Base-by-base conservation (phyloP, 2,888 invertebrate genomes). In the Bimastos eiseni region DNA sequence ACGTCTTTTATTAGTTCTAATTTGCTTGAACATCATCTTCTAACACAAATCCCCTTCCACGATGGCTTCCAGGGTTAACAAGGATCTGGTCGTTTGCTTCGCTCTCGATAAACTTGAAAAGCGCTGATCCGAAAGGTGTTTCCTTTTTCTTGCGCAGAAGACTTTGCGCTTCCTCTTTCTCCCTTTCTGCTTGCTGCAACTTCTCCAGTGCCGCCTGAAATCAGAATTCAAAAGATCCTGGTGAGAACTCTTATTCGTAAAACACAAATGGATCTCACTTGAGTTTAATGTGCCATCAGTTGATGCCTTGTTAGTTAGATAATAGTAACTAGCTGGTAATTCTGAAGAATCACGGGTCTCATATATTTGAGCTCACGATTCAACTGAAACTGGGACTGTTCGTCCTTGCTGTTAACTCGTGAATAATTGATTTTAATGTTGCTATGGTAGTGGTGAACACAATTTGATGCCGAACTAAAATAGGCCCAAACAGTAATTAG, bases 121-220 rank as follows among this genome's bases (percentile, higher is more conserved):
- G 86, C 21, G 86, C 86, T 34, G 86, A 86, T 24, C 86, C 86
- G 19, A 86, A 86, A 15, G 86, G 86, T 15, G 86, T 86, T 37
- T 86, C 86, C 36, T 86, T 86, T 36, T 86, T 86, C 86, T 37
- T 86, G 21, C 37, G 34, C 34, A 86, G 37, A 19, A 86, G 86
- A 34, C 34, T 86, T 24, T 24, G 24, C 34, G 86, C 86, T 37
- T 86, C 86, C 36, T 86, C 86, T 11, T 86, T 86, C 86, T 86
- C 86, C 86, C 34, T 34, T 37, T 86, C 86, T 17, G 86, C 86
- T 30, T 86, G 86, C 86, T 86, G 86, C 19, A 86, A 24, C 24
- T 86, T 86, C 86, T 86, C 34, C 36, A 34, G 86, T 21, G 86
- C 86, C 4, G 21, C 86, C 86, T 86, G 17, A 36, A 34, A 86